A percentile compares a stretch with the other conserved stretches of the same genome.
phyloP scores from a whole-genome alignment of 2,888 invertebrate genomes.

The Lasioglossum figueresi region DNA sequence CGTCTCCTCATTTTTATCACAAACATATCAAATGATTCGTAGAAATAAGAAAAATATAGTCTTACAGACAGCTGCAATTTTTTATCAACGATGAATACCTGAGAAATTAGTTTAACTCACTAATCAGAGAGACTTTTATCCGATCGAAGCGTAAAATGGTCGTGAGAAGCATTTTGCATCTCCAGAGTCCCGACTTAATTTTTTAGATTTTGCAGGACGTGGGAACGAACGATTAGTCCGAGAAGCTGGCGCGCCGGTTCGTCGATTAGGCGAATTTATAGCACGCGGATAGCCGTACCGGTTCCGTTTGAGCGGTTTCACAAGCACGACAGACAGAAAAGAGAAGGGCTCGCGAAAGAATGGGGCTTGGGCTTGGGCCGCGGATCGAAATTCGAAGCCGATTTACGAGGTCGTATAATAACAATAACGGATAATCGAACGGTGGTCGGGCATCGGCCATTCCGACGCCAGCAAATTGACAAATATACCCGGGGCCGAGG shows the following conservation, averaged over 20 bases:
- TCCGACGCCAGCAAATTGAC: conserved; percentile 63
- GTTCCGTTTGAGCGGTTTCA: conserved; percentile 57
- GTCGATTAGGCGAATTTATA: conserved; percentile 8
- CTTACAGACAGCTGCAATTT: neutral
- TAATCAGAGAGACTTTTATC: neutral
- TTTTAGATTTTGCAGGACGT: neutral
- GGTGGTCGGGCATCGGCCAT: conserved; percentile 57
- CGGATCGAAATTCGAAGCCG: conserved; percentile 52
- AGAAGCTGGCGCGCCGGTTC: neutral
- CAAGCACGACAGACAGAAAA: conserved; percentile 7
- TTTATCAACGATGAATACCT: neutral
- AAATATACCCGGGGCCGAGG: conserved; percentile 58
- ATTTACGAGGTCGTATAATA: conserved; percentile 63
- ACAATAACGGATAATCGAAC: conserved; percentile 67
- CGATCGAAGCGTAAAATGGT: neutral
- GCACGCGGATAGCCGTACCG: conserved; percentile 33
- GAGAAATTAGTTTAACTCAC: neutral
- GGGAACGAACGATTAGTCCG: conserved; percentile 50
- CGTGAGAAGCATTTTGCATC: neutral
- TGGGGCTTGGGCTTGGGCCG: conserved; percentile 19
- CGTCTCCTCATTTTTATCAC: no score
- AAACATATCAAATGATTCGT: no score
- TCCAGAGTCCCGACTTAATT: neutral
- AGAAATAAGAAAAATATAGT: neutral
- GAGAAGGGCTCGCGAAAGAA: conserved; percentile 26